phyloP scores from a whole-genome alignment of 2,888 invertebrate genomes.

The Hirudinaria manillensis region DNA sequence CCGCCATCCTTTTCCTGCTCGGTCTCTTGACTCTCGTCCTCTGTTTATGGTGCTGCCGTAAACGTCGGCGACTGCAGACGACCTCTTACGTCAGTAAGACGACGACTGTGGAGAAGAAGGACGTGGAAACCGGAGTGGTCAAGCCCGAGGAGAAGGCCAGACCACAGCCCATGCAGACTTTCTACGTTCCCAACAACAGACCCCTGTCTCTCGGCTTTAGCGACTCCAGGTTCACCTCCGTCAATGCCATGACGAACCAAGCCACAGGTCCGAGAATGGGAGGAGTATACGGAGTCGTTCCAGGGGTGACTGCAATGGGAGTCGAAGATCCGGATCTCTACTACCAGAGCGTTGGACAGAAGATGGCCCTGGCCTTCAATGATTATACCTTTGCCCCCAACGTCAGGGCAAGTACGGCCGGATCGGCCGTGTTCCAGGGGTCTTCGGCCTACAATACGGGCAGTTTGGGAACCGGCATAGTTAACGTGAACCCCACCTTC shows the following conservation, averaged over 20 bases:
- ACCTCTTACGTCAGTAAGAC: constrained; percentile 6
- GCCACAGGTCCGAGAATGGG: neutral
- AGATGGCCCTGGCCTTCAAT: constrained; percentile 27
- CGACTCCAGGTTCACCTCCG: neutral
- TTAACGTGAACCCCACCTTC: neutral
- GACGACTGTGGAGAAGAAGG: neutral
- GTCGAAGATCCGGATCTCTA: constrained; percentile 17
- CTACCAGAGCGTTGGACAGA: constrained; percentile 28
- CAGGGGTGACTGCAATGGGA: neutral
- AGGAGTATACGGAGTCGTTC: neutral
- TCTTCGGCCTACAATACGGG: neutral
- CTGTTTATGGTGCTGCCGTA: constrained; percentile 13
- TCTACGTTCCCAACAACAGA: constrained; percentile 26
- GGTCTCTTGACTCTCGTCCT: neutral
- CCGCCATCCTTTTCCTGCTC: neutral
- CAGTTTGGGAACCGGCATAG: neutral
- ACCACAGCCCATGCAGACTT: constrained; percentile 26
- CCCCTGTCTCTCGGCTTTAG: constrained; percentile 24
- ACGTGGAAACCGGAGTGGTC: neutral
- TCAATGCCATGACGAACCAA: neutral
- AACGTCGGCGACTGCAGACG: neutral
- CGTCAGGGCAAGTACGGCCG: constrained; percentile 12
- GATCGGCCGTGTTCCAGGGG: constrained; percentile 14
- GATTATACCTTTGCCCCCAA: constrained; percentile 27
- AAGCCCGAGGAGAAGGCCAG: neutral